phyloP scores from a whole-genome alignment of 2,888 invertebrate species.

The Chymomyza fuscimana region DNA sequence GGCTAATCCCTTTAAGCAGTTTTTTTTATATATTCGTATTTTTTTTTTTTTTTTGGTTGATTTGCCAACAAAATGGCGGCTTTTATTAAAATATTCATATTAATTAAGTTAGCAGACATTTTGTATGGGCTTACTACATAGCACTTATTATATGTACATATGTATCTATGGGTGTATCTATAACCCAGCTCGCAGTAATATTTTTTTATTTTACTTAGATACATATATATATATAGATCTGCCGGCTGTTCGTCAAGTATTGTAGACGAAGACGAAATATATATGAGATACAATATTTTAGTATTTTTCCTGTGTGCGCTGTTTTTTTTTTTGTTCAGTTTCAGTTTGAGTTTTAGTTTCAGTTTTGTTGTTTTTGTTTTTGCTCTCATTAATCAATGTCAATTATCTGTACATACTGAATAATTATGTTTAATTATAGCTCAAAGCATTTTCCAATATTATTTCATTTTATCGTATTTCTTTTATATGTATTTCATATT shows the following conservation, averaged over 20 bases:
- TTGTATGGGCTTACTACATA: neutral
- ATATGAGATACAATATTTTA: neutral
- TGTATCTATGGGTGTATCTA: neutral
- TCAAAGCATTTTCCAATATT: constrained; percentile 68
- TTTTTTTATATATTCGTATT: neutral
- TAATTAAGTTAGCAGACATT: neutral
- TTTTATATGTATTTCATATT: constrained; percentile 5
- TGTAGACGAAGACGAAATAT: constrained; percentile 58
- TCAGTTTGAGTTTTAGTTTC: constrained; percentile 17
- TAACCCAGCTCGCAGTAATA: too few relatives aligned
- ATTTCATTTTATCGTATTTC: constrained; percentile 45
- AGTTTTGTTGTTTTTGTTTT: constrained; percentile 29
- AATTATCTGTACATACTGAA: constrained; percentile 76
- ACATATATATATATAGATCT: neutral
- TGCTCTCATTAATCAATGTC: constrained; percentile 77
- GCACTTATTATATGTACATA: neutral
- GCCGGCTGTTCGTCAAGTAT: neutral
- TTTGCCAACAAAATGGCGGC: neutral
- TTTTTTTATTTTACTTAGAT: neutral
- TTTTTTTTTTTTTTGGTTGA: constrained; percentile 2
- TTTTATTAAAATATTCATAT: neutral
- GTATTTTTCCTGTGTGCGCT: constrained; percentile 6
- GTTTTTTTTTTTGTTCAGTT: neutral
- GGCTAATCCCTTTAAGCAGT: constrained; percentile 49
- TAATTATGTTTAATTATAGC: constrained; percentile 75